Base-by-base conservation (phyloP, 2,113 vertebrate genomes). In the Sorex fumeus region DNA sequence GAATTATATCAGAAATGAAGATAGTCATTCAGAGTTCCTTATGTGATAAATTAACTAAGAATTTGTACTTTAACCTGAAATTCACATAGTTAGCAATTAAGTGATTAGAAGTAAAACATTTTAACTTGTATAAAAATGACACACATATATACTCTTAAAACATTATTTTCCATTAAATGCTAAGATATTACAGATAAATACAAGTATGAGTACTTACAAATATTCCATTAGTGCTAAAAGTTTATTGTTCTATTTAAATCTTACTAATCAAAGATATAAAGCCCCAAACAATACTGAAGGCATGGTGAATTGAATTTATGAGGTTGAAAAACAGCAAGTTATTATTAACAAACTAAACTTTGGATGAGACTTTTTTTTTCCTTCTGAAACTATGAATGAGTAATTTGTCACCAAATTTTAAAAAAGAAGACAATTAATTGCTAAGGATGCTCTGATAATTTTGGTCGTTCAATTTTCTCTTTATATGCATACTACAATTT, bases 401-500 rank as follows among this genome's bases (percentile, higher is more conserved):
- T 78, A 89, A 81, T 94, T 95, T 70, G 18, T 95, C 79, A 92
- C 4, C 83, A 64, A 75, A 66, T 94, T 91, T 28, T 53, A 60
- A 93, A 96, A 79, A 34, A 10, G 78, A 8, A 15, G 72, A 95
- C 83, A 12, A 8, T 88, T 93, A 88, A 84, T 95, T 95, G 76
- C 67, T 92, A 78, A 81, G 43, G 4, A 93, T 84, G 80, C 74
- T 91, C 28, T 96, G 87, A 95, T 97, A 83, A 96, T 27, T 32
- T 89, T 79, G 57, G 75, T 78, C 94, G 40, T 97, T 96, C 78
- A 78, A 57, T 93, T 96, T 34, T 96, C 87, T 95, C 18, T 72
- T 95, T 77, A 90, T 88, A 95, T 94, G 94, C 0, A 93, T 97
- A 97, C 97, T 94, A 66, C 7, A 77, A 89, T 75, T 77, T 96